These are phyloP conservation scores for Spondyliosoma cantharus DNA, from an alignment of 2,797 vertebrate species.

Conservation along the genomic window DNA sequence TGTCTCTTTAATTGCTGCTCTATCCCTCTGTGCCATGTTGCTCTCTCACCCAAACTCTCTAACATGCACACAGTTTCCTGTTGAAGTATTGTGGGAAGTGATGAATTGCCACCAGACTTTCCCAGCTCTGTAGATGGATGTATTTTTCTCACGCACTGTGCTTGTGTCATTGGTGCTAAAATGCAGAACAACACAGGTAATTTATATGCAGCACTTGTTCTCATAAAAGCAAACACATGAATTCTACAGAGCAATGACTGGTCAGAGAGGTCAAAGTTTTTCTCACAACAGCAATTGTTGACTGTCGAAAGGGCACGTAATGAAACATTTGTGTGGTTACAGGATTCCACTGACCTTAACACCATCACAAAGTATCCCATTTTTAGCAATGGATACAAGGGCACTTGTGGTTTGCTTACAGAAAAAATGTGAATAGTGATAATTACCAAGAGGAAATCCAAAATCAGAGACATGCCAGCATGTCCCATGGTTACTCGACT, in stretches of 20 bases:
- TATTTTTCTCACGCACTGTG: conserved; percentile 52
- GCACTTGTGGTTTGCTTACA: conserved; percentile 59
- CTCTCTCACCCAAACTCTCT: neutral
- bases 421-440: conserved; percentile 47
- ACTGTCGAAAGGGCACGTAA: neutral
- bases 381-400: conserved; percentile 57
- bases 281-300: neutral
- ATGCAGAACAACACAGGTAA: conserved; percentile 18
- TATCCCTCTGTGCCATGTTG: neutral
- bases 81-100: conserved; percentile 62
- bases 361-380: too few species aligned
- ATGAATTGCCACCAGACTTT: conserved; percentile 66
- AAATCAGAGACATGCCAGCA: conserved; percentile 60
- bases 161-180: conserved; percentile 66
- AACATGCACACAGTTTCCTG: conserved; percentile 17
- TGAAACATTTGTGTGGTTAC: neutral
- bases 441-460: conserved; percentile 62
- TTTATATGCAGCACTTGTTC: conserved; percentile 32
- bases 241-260: neutral
- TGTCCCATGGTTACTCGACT: too few species aligned
- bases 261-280: conserved; percentile 24
- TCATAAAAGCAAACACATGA: conserved; percentile 19
- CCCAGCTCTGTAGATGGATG: conserved; percentile 44
- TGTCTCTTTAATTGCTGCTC: conserved; percentile 3
- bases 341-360: neutral